Evolutionary conservation across 1,140 invertebrate genomes (phyloP), one percentile per base, ranked within the genome.

Genomic region (Drosophila kanapiae): DNA sequence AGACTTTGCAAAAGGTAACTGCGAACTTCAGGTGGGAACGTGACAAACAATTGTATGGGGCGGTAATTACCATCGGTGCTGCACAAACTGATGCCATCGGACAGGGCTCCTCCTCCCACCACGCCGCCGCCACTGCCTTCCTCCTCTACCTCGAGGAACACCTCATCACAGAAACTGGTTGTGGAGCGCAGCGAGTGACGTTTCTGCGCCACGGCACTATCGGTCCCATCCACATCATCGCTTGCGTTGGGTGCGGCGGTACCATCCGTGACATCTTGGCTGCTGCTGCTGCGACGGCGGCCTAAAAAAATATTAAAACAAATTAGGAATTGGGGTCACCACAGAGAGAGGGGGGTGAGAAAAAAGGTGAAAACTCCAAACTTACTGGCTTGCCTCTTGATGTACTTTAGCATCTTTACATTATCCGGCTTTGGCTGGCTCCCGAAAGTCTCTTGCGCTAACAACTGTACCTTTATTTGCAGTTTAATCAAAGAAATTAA

Each of bases 81-180:
- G 45, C 81, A 69, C 43, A 91, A 53, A 37, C 85, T 91, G 62
- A 82, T 67, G 43, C 75, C 80, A 67, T 91, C 72, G 67, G 67
- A 72, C 2, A 57, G 59, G 64, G 75, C 71, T 67, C 69, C 67
- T 45, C 78, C 80, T 69, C 47, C 72, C 45, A 33, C 72, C 45
- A 33, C 35, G 35, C 33, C 37, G 27, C 60, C 33, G n/a, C 48
- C 47, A 18, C 35, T 33, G 40, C 64, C 51, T 45, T 47, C 74
- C 33, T 62, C 71, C 60, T 78, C 58, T 62, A 77, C 72, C 48
- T 90, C 87, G 60, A 92, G 78, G 53, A 91, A 91, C 38, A 92
- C 63, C 54, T 92, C 91, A 83, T 92, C 91, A 70, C 91, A 92
- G 75, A 92, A 92, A 81, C 91, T 92, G 65, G 91, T 92, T 80